phyloP scores from a whole-genome alignment of 1,140 invertebrate genomes.

The Alviniconcha marisindica region DNA sequence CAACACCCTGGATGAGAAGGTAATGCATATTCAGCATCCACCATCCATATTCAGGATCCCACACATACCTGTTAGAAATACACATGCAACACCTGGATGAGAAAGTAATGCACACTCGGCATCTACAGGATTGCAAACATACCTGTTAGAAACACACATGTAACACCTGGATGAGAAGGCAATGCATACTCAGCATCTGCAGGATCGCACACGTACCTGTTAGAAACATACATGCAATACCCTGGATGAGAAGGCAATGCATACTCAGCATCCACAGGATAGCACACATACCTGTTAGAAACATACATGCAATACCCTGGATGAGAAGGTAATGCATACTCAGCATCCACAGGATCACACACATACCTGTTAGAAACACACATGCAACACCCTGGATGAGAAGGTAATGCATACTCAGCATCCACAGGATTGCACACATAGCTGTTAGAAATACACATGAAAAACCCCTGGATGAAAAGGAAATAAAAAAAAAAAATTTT shows the following conservation, averaged over 20 bases:
- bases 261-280: conserved; percentile 79
- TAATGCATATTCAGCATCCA: conserved; percentile 80
- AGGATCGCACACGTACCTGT: background rate
- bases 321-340: conserved; percentile 77
- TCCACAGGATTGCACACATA: conserved; percentile 79
- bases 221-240: too few relatives aligned
- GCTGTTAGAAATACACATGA: conserved; percentile 76
- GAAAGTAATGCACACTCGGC: conserved; percentile 77
- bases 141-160: too few relatives aligned
- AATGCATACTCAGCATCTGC: background rate
- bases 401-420: conserved; percentile 77
- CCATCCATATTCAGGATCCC: too few relatives aligned
- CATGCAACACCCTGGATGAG: too few relatives aligned
- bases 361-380: conserved; percentile 76
- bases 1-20: too few relatives aligned
- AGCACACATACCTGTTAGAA: conserved; percentile 78
- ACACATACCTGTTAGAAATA: conserved; percentile 79
- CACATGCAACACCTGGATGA: too few relatives aligned
- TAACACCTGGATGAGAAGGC: too few relatives aligned
- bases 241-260: conserved; percentile 76
- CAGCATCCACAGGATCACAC: conserved; percentile 79
- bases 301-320: too few relatives aligned
- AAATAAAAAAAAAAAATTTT: too few relatives aligned
- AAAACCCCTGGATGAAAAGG: conserved; percentile 74
- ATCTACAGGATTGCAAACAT: conserved; percentile 80